Evolutionary conservation across 2,113 vertebrate genomes (phyloP).

Genomic region (Tachysurus vachellii): DNA sequence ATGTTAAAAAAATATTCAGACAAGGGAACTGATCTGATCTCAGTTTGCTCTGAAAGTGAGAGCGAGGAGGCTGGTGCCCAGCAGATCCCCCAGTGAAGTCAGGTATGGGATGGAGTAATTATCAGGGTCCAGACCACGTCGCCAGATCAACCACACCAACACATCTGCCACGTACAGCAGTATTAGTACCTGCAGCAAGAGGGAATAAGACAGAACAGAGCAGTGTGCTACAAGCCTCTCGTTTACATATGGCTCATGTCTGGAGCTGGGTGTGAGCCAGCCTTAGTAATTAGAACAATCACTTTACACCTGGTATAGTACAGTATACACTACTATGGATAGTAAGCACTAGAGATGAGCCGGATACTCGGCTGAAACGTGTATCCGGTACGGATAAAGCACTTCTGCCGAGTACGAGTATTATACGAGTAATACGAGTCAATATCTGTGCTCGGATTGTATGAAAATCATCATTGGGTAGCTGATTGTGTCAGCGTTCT

Average conservation of each 20-base stretch:
- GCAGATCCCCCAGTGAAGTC: conserved; percentile 90
- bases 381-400: too few relatives aligned
- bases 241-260: conserved; percentile 43
- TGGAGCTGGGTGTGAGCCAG: conserved; percentile 7
- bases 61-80: conserved; percentile 89
- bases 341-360: neutral
- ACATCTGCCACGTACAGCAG: conserved; percentile 89
- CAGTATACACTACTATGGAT: too few relatives aligned
- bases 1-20: neutral
- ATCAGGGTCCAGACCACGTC: conserved; percentile 86
- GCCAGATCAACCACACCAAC: conserved; percentile 86
- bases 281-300: conserved; percentile 16
- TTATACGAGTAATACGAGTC: too few relatives aligned
- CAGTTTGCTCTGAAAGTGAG: conserved; percentile 75
- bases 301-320: conserved; percentile 7
- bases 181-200: conserved; percentile 79
- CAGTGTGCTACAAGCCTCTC: conserved; percentile 11
- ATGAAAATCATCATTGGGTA: too few relatives aligned
- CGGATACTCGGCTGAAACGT: too few relatives aligned
- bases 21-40: neutral
- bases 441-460: too few relatives aligned
- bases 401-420: too few relatives aligned
- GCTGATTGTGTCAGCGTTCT: too few relatives aligned
- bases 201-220: conserved; percentile 4
- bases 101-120: conserved; percentile 97